Evolutionary conservation across 1,140 invertebrate species (phyloP).

Genomic region (Conus ventricosus): DNA sequence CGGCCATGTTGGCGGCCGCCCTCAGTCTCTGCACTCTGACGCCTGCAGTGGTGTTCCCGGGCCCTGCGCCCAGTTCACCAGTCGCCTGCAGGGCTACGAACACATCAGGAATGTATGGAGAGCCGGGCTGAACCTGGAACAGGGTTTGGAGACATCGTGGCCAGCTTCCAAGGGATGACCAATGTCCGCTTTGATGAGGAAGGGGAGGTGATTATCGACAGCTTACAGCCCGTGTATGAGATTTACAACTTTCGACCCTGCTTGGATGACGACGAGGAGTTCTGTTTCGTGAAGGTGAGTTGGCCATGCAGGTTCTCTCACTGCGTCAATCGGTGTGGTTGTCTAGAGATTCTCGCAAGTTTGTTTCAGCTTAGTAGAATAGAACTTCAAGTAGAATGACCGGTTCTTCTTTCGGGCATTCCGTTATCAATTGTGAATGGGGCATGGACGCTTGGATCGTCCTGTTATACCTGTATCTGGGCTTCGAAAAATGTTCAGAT

Average conservation of each 20-base stretch:
- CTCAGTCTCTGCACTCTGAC: background rate
- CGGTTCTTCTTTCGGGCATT: no score
- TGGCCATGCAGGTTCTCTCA: no score
- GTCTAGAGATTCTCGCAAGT: no score
- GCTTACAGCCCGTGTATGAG: background rate
- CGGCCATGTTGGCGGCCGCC: constrained; percentile 11
- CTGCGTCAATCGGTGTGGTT: no score
- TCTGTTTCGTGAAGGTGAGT: no score
- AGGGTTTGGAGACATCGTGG: background rate
- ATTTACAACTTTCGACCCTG: background rate
- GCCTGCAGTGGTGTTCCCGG: background rate
- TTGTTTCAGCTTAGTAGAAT: no score
- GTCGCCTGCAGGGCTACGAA: background rate
- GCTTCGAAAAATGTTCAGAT: no score
- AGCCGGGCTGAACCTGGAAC: background rate
- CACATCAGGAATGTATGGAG: background rate
- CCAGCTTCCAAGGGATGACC: background rate
- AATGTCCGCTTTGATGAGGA: background rate
- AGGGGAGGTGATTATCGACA: background rate
- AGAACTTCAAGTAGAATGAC: no score
- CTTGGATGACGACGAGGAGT: background rate
- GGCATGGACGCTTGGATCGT: no score
- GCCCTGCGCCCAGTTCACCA: background rate
- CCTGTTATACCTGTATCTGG: no score
- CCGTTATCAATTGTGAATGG: no score